Percentiles rank a stretch among this genome's conserved stretches.
Evolutionary conservation across 2,797 vertebrate genomes (phyloP).

Genomic region (Manis crassicaudata): DNA sequence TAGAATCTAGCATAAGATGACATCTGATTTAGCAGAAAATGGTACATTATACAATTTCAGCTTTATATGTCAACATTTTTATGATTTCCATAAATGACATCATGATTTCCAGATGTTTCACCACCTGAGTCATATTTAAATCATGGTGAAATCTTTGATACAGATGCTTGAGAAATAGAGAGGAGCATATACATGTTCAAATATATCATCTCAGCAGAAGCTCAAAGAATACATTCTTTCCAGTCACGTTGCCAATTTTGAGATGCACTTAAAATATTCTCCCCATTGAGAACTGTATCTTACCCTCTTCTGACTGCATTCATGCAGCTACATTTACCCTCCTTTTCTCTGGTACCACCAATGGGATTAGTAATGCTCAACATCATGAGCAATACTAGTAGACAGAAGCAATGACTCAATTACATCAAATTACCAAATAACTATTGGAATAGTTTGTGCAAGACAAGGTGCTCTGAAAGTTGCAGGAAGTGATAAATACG

Average conservation of each 20-base stretch:
- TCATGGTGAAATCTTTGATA: constrained; percentile 64
- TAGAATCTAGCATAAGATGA: constrained; percentile 41
- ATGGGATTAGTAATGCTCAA: background rate
- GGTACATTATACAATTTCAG: constrained; percentile 75
- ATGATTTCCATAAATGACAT: constrained; percentile 73
- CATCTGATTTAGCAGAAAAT: constrained; percentile 72
- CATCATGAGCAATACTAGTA: background rate
- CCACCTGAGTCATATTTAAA: constrained; percentile 77
- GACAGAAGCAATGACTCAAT: background rate
- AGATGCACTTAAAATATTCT: background rate
- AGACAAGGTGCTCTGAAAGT: background rate
- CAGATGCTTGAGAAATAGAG: constrained; percentile 62
- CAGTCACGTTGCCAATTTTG: background rate
- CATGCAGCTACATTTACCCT: background rate
- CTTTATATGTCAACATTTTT: constrained; percentile 76
- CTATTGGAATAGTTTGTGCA: background rate
- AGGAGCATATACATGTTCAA: constrained; percentile 35
- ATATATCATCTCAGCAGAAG: constrained; percentile 40
- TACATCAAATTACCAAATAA: constrained; percentile 21
- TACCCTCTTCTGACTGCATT: background rate
- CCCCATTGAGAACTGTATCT: background rate
- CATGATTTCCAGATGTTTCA: constrained; percentile 78
- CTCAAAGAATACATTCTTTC: constrained; percentile 27
- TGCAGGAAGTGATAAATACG: background rate
- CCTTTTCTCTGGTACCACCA: background rate